Evolutionary conservation across 2,888 invertebrate genomes (phyloP), one percentile per base, ranked within the genome.

Genomic region (Caenorhabditis zanzibari): DNA sequence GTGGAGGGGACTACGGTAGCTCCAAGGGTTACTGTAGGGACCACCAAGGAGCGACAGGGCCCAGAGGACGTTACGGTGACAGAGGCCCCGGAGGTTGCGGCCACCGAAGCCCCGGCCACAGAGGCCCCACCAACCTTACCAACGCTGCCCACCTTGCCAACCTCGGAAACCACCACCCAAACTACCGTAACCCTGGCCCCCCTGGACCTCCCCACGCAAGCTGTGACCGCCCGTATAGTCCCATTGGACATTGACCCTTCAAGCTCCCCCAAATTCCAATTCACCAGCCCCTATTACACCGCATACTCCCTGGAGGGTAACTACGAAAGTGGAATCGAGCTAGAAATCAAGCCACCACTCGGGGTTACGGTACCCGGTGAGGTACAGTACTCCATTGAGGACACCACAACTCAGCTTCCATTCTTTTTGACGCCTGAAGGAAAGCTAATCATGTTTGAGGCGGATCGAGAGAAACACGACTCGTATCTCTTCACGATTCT

Each of bases 231-330:
- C 16, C 19, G 54, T 2, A 54, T 63, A 35, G 19, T 80, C 41
- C 49, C 72, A 14, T 44, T 77, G 41, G 58, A 19, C 2, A 4
- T 49, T 0, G 38, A 32, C 32, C 63, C n/a, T n/a, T n/a, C 63
- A 0, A 28, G 28, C n/a, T 44, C 63, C 19, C 12, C 22, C 0
- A 61, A 52, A 9, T 81, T 85, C 68, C 14, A 44, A 9, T 87
- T 87, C 81, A 32, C 58, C 0, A 69, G 61, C 1, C 69, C 74
- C 2, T 61, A 75, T 59, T 88, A 88, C 72, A 74, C 69, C 16
- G 87, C 85, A 0, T 76, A 85, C 61, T 74, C 89, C 4, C 81
- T 89, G 0, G 91, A 91, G 80, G 90, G 91, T 10, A 76, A 85
- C 7, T 91, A 89, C 71, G 83, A 85, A 14, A 76, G 82, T 28